Evolutionary conservation across 2,113 vertebrate species (phyloP), one percentile per base, ranked within the genome.

Genomic region (Prunella fulvescens): DNA sequence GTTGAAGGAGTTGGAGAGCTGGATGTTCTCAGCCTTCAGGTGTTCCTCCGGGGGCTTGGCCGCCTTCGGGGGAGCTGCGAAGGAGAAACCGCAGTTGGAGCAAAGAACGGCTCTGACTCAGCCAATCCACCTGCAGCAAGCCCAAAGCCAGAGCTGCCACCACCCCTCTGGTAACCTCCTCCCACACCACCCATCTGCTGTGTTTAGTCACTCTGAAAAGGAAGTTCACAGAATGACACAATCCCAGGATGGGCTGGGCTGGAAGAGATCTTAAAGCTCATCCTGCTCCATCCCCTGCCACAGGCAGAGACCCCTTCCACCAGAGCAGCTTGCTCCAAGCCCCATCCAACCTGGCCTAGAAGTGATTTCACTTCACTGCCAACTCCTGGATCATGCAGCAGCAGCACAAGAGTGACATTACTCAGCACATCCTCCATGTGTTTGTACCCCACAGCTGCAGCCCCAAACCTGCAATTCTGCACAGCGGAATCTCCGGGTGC

Each of bases 41-140:
- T 98, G 98, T 42, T 99, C 99, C 90, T 99, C 99, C 1, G 98
- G 94, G 90, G 98, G 97, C 92, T 98, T 98, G 87, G 98, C 97
- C 20, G 98, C 97, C 98, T 99, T 99, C 62, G 98, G 96, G 1
- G 98, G 98, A 96, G 98, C 99, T 99, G 97, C 4, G 44, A 61
- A 78, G 90, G 88, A 98, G 86, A 44, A 74, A 64, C 1, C 5
- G 44, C 90, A 74, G 86, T 1, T 15, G 33, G 50, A 70, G 56
- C 92, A 47, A 84, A 3, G 24, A 73, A 4, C 0, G 33, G 37
- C 28, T 56, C 54, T 19, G 60, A 35, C 11, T 14, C 8, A 1
- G 14, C 31, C 39, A 3, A 35, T 0, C 9, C 5, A 13, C 14
- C 37, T 26, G 5, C 1, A 28, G 47, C 5, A 10, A 57, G 16